Evolutionary conservation across 2,888 invertebrate genomes (phyloP).

Genomic region (Agapetus fuscipes): DNA sequence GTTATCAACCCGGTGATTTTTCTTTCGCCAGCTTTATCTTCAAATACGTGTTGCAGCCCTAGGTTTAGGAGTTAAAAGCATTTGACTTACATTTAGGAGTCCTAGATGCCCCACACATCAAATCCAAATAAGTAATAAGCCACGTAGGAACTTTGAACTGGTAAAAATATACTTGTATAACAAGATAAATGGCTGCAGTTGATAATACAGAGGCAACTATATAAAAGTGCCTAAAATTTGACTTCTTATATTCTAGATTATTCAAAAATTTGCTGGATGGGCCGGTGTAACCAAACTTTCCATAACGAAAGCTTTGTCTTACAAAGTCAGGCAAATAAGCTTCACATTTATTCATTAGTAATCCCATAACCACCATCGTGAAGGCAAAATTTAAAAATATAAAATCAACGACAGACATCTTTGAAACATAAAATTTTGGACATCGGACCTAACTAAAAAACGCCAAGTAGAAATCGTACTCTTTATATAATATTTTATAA

Average conservation of each 20-base stretch:
- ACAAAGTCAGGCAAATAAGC: constrained; percentile 55
- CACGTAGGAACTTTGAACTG: background rate
- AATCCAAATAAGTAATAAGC: too few relatives aligned
- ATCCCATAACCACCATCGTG: constrained; percentile 44
- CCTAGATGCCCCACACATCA: too few relatives aligned
- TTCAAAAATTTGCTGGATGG: constrained; percentile 20
- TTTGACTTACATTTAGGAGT: too few relatives aligned
- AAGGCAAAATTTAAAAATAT: constrained; percentile 37
- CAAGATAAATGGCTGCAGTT: constrained; percentile 25
- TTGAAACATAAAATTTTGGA: too few relatives aligned
- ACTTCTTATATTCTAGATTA: constrained; percentile 55
- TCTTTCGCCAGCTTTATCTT: too few relatives aligned
- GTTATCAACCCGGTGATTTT: too few relatives aligned
- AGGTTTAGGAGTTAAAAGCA: too few relatives aligned
- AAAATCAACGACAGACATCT: constrained; percentile 38
- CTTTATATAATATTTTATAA: too few relatives aligned
- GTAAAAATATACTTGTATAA: background rate
- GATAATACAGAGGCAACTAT: constrained; percentile 54
- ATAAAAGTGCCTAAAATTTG: constrained; percentile 77
- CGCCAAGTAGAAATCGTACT: too few relatives aligned
- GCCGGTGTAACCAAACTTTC: constrained; percentile 57
- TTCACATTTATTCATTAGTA: constrained; percentile 55
- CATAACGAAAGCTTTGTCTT: constrained; percentile 59
- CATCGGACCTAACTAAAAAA: too few relatives aligned
- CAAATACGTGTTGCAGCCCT: too few relatives aligned